Conservation (phyloP, 2,113 vertebrate genomes). For the Melanostigma gelatinosum region DNA sequence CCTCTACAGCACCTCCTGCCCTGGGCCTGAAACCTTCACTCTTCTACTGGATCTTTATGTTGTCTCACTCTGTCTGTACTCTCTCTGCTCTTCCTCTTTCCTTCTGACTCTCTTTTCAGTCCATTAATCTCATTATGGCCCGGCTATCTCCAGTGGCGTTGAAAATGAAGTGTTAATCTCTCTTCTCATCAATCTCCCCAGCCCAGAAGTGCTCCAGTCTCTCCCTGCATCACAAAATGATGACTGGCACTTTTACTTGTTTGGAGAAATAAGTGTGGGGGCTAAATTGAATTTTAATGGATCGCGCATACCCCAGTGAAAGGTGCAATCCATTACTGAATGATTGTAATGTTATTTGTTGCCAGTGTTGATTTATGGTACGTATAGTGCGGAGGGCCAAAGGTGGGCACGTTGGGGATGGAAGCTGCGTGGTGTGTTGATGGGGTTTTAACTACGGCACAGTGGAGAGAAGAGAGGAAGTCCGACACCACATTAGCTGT, state of each 20-base stretch:
- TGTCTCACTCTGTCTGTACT: slow-evolving; percentile 39
- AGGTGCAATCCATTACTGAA: slow-evolving; percentile 89
- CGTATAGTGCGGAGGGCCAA: slow-evolving; percentile 59
- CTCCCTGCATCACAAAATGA: slow-evolving; percentile 81
- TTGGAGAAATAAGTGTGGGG: slow-evolving; percentile 86
- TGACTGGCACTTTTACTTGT: slow-evolving; percentile 83
- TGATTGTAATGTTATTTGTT: slow-evolving; percentile 83
- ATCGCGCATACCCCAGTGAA: slow-evolving; percentile 84
- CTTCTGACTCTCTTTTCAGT: slow-evolving; percentile 64
- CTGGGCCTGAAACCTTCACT: slow-evolving; percentile 33
- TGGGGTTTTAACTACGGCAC: slow-evolving; percentile 69
- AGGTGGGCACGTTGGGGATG: slow-evolving; percentile 71
- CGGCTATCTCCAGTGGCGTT: slow-evolving; percentile 76
- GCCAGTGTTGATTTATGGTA: slow-evolving; percentile 80
- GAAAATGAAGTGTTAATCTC: slow-evolving; percentile 85
- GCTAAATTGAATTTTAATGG: slow-evolving; percentile 94
- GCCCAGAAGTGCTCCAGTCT: slow-evolving; percentile 75
- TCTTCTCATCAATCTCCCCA: slow-evolving; percentile 83
- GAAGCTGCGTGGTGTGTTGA: slow-evolving; percentile 68
- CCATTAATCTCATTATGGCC: slow-evolving; percentile 79
- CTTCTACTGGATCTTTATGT: slow-evolving; percentile 32
- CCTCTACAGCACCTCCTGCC: slow-evolving; percentile 6
- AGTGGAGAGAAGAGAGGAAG: slow-evolving; percentile 38
- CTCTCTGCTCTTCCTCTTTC: slow-evolving; percentile 25
- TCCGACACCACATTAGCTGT: slow-evolving; percentile 36